Evolutionary conservation across 2,113 vertebrate genomes (phyloP).

Genomic region (Tyto alba): DNA sequence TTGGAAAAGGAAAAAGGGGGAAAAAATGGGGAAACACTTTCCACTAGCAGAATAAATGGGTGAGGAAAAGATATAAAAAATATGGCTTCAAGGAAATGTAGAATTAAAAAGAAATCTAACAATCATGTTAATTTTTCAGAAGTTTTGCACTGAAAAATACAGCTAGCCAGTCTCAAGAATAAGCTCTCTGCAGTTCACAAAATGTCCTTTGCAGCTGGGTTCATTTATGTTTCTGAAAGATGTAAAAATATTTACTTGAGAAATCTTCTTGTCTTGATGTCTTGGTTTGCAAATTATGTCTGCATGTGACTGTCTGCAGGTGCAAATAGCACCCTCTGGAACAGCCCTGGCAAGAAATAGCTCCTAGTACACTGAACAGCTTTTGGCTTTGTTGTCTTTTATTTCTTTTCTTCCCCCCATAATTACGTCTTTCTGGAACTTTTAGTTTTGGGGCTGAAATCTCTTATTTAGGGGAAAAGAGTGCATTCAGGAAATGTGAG

Average conservation of each 20-base stretch:
- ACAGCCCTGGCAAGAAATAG: background rate
- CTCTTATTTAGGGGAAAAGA: background rate
- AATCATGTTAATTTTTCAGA: too few relatives aligned
- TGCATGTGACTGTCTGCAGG: background rate
- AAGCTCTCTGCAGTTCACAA: background rate
- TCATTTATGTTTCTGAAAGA: background rate
- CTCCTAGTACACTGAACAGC: background rate
- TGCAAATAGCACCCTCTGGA: background rate
- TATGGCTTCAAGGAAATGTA: background rate
- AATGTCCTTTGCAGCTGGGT: background rate
- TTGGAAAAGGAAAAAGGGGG: background rate
- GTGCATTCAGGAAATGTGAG: background rate
- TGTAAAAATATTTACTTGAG: background rate
- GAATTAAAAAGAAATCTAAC: background rate
- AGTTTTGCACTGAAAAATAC: background rate
- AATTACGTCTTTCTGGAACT: background rate
- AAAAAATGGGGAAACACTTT: background rate
- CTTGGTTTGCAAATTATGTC: background rate
- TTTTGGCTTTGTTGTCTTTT: background rate
- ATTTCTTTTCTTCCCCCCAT: accelerated
- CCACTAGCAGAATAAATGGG: background rate
- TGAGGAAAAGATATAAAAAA: background rate
- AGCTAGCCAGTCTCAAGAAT: background rate
- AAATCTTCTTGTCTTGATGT: background rate
- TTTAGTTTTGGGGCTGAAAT: background rate